These are phyloP conservation scores for Geophilus truncorum DNA, from an alignment of 2,888 invertebrate genomes.

Conservation along the genomic window DNA sequence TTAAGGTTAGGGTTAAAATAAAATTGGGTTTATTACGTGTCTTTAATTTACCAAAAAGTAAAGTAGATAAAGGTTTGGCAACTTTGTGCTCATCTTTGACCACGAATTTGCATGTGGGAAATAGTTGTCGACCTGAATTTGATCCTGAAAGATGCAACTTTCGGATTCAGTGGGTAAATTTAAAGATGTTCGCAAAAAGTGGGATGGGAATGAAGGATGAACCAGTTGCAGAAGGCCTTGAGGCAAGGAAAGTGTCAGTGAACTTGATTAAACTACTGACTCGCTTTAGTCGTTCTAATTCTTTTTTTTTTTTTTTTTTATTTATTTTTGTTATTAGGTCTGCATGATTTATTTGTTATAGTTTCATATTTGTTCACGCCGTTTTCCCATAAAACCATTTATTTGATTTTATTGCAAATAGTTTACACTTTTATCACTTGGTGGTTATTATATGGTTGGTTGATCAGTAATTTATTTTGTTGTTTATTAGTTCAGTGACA, in stretches of 20 bases:
- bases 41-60: too few relatives aligned
- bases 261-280: slow-evolving; percentile 2
- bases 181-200: not conserved
- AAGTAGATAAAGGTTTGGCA: too few relatives aligned
- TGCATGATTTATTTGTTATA: too few relatives aligned
- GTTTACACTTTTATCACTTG: too few relatives aligned
- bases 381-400: too few relatives aligned
- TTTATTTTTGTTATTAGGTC: not conserved
- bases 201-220: not conserved
- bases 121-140: not conserved
- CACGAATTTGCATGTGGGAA: not conserved
- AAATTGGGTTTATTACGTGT: too few relatives aligned
- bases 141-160: not conserved
- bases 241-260: not conserved
- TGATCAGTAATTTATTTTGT: too few relatives aligned
- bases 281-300: not conserved
- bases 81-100: not conserved
- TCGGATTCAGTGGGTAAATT: not conserved
- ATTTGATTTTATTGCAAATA: too few relatives aligned
- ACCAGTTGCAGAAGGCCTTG: not conserved
- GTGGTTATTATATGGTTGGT: too few relatives aligned
- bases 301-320: not conserved
- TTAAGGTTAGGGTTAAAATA: too few relatives aligned
- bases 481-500: too few relatives aligned
- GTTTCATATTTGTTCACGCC: too few relatives aligned